These are phyloP conservation scores for Meliscaeva auricollis DNA, from an alignment of 2,888 invertebrate species.

Conservation along the genomic window DNA sequence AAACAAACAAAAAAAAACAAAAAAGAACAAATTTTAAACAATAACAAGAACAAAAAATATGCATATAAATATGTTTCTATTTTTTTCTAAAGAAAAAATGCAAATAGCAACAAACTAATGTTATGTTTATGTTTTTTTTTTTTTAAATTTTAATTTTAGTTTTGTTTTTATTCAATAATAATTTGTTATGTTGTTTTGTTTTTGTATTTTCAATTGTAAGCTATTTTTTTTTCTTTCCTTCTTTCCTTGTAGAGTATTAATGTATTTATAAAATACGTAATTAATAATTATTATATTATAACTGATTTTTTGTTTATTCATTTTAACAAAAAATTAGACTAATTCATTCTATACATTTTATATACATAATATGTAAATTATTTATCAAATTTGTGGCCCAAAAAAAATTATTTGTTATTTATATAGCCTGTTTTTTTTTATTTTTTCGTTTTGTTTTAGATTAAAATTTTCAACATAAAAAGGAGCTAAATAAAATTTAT, in stretches of 20 bases:
- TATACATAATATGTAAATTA: conserved; percentile 25
- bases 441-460: conserved; percentile 53
- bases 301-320: conserved; percentile 45
- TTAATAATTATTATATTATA: conserved; percentile 32
- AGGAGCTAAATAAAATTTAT: conserved; percentile 68
- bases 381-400: conserved; percentile 59
- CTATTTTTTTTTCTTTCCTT: background rate
- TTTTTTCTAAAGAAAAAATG: conserved; percentile 51
- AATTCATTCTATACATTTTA: conserved; percentile 46
- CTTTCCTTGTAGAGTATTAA: conserved; percentile 53
- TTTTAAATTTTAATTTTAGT: conserved; percentile 52
- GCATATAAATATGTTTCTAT: conserved; percentile 55
- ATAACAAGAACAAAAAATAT: conserved; percentile 13
- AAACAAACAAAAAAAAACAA: conserved; percentile 58
- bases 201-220: conserved; percentile 1
- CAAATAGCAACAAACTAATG: conserved; percentile 64
- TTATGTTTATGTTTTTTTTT: conserved; percentile 70
- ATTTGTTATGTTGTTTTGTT: conserved; percentile 27
- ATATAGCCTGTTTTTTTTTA: conserved; percentile 50
- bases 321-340: conserved; percentile 48
- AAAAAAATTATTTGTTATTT: conserved; percentile 49
- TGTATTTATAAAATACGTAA: conserved; percentile 72
- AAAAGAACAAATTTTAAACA: too few relatives aligned
- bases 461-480: conserved; percentile 43
- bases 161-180: conserved; percentile 27